A percentile compares a stretch with the other conserved stretches of the same genome.
These are phyloP conservation scores for Luperina nickerlii DNA, from an alignment of 2,888 invertebrate genomes.

Conservation along the genomic window DNA sequence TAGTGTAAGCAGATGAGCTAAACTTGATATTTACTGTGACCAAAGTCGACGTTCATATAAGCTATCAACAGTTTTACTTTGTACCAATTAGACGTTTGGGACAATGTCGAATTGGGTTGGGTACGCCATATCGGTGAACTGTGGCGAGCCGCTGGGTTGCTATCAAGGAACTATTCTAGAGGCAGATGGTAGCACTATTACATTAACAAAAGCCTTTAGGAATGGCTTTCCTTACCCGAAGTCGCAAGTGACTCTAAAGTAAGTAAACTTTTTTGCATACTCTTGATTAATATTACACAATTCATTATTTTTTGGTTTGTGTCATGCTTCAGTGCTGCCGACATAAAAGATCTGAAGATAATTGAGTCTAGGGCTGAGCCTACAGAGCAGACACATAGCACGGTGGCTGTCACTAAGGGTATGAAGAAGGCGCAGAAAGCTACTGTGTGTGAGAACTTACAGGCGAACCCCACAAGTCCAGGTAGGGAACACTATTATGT, in stretches of 20 bases:
- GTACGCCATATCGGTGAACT: conserved; percentile 95
- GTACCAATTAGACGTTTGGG: conserved; percentile 12
- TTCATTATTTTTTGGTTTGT: not conserved
- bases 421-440: conserved; percentile 80
- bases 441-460: conserved; percentile 84
- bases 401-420: conserved; percentile 80
- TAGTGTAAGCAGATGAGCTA: conserved; percentile 36
- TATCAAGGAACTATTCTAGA: conserved; percentile 95
- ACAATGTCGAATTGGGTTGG: conserved; percentile 93
- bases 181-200: conserved; percentile 93
- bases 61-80: conserved; percentile 8
- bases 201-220: conserved; percentile 94
- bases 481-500: conserved; percentile 59
- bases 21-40: conserved; percentile 12
- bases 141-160: conserved; percentile 93
- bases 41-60: conserved; percentile 2
- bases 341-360: conserved; percentile 94
- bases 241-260: conserved; percentile 88
- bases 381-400: conserved; percentile 81
- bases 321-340: conserved; percentile 90
- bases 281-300: not conserved
- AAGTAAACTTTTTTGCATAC: conserved; percentile 59
- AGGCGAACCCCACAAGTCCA: conserved; percentile 80
- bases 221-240: conserved; percentile 92
- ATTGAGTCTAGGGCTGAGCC: conserved; percentile 91